These are phyloP conservation scores for Ophion obscuratus DNA, from an alignment of 2,888 invertebrate genomes.

Conservation along the genomic window DNA sequence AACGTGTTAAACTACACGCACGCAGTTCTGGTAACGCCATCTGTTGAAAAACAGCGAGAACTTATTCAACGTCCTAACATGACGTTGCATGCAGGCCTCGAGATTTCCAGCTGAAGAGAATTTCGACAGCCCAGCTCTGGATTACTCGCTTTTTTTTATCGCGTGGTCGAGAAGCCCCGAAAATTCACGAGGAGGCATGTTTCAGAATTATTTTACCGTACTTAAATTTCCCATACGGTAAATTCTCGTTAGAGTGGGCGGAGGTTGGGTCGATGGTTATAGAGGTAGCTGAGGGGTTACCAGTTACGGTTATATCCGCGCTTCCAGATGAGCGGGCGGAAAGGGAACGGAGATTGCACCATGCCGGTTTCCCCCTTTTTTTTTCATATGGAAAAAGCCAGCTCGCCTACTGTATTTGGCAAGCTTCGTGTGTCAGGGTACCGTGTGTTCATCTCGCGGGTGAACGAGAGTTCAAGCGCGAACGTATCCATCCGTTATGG, in stretches of 20 bases:
- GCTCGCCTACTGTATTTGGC: slow-evolving; percentile 18
- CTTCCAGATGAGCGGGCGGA: slow-evolving; percentile 41
- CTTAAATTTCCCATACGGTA: slow-evolving; percentile 54
- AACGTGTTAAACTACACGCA: too few species aligned
- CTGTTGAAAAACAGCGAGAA: too few species aligned
- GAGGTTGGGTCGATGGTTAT: slow-evolving; percentile 28
- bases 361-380: slow-evolving; percentile 55
- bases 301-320: slow-evolving; percentile 47
- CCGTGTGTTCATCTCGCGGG: slow-evolving; percentile 45
- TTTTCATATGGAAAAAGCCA: slow-evolving; percentile 37
- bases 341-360: slow-evolving; percentile 50
- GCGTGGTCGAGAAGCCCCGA: background rate
- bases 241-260: slow-evolving; percentile 50
- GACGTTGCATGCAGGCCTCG: too few species aligned
- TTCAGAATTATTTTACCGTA: slow-evolving; percentile 51
- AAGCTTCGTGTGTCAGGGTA: slow-evolving; percentile 7
- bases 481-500: slow-evolving; percentile 67
- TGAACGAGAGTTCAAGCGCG: slow-evolving; percentile 48
- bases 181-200: background rate
- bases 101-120: background rate
- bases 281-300: slow-evolving; percentile 33
- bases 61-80: too few species aligned
- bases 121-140: background rate
- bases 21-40: too few species aligned
- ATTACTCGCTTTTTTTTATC: background rate